Evolutionary conservation across 2,888 invertebrate species (phyloP).

Genomic region (Dorcus hopei): DNA sequence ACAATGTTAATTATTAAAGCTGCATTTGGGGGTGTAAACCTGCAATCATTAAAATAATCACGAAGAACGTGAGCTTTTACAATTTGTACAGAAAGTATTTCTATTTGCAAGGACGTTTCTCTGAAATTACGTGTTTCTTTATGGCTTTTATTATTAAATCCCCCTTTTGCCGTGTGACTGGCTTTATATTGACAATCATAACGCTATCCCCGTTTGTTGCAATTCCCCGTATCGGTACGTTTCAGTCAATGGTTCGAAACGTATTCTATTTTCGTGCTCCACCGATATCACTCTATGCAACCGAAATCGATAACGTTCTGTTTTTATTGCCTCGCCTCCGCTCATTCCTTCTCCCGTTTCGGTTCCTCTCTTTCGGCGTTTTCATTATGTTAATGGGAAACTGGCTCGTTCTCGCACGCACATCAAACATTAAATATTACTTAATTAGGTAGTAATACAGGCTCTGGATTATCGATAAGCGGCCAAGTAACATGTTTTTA

Average conservation of each 20-base stretch:
- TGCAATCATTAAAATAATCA: no score
- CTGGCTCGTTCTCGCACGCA: background rate
- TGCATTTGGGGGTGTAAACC: no score
- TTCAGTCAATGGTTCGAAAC: slow-evolving; percentile 12
- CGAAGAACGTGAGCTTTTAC: no score
- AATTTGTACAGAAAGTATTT: no score
- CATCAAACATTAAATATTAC: background rate
- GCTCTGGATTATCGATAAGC: no score
- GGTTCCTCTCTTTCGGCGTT: background rate
- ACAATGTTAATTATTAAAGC: no score
- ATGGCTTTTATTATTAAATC: slow-evolving; percentile 3
- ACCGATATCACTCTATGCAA: slow-evolving; percentile 8
- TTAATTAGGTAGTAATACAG: no score
- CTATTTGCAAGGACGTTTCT: no score
- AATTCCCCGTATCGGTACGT: slow-evolving; percentile 12
- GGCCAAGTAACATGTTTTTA: no score
- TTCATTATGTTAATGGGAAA: background rate
- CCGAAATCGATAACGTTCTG: slow-evolving; percentile 7
- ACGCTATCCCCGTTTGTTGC: slow-evolving; percentile 9
- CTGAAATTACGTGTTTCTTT: background rate
- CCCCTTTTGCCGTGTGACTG: slow-evolving; percentile 5
- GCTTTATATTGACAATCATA: slow-evolving; percentile 13
- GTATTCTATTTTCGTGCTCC: slow-evolving; percentile 14
- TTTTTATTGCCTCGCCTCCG: slow-evolving; percentile 1
- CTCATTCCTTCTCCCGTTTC: background rate